These are phyloP conservation scores for Antheraea yamamai DNA, from an alignment of 2,888 invertebrate genomes.

Conservation along the genomic window DNA sequence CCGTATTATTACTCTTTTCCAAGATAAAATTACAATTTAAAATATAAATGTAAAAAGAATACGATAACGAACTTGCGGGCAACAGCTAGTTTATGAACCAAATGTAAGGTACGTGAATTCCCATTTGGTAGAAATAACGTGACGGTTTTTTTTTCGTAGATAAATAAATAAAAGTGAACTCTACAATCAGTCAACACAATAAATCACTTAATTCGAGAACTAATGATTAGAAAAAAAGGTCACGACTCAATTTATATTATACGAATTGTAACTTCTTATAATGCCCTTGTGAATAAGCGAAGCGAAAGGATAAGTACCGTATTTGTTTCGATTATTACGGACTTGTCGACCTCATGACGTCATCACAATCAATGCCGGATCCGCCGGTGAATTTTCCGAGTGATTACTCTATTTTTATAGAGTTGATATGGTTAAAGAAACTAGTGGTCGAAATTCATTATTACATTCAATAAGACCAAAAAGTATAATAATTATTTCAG, in stretches of 20 bases:
- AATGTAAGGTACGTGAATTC: neutral
- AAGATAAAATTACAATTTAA: too few species aligned
- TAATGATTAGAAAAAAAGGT: neutral
- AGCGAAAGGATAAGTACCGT: conserved; percentile 15
- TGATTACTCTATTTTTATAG: neutral
- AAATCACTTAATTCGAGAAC: neutral
- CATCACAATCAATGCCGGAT: conserved; percentile 18
- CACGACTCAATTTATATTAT: neutral
- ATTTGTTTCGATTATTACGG: conserved; percentile 12
- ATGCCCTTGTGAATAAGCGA: conserved; percentile 12
- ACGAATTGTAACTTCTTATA: neutral
- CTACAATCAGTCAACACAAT: neutral
- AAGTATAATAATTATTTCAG: too few species aligned
- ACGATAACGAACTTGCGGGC: too few species aligned
- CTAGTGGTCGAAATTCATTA: too few species aligned
- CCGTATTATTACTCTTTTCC: too few species aligned
- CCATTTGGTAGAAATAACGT: neutral
- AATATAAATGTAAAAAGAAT: too few species aligned
- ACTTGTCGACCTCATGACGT: conserved; percentile 23
- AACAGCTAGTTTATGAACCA: neutral
- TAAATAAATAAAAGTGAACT: neutral
- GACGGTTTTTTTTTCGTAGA: neutral
- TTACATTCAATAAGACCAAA: too few species aligned
- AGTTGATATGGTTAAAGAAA: neutral
- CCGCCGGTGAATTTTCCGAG: neutral